Evolutionary conservation across 2,888 invertebrate species (phyloP).

Genomic region (Willowsia nigromaculata): DNA sequence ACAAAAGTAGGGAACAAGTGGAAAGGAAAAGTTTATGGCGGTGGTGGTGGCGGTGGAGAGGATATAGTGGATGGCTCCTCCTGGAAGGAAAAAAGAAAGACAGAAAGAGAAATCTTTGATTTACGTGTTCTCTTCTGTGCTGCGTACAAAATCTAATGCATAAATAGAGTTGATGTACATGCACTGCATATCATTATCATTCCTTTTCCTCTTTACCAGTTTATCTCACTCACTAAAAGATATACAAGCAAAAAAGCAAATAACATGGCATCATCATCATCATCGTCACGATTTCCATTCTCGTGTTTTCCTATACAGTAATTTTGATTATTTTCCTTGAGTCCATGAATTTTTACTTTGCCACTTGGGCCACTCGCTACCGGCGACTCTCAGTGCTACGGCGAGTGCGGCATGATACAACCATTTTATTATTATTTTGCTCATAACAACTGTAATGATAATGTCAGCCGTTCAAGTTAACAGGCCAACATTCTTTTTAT

Average conservation of each 20-base stretch:
- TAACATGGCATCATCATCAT: neutral
- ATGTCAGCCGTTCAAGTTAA: neutral
- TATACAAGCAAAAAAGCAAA: neutral
- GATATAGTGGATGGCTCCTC: conserved; percentile 12
- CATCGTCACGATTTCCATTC: neutral
- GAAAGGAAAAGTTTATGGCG: conserved; percentile 49
- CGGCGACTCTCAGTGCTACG: neutral
- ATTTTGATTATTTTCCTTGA: neutral
- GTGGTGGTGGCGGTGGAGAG: neutral
- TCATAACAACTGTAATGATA: neutral
- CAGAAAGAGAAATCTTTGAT: conserved; percentile 68
- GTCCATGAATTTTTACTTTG: neutral
- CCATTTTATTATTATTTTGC: neutral
- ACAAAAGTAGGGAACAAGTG: conserved; percentile 51
- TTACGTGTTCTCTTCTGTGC: conserved; percentile 62
- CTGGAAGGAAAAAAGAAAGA: conserved; percentile 47
- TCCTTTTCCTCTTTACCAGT: neutral
- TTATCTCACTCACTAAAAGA: neutral
- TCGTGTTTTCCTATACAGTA: neutral
- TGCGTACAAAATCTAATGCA: conserved; percentile 62
- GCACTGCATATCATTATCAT: conserved; percentile 57
- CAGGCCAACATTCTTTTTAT: neutral
- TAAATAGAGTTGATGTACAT: conserved; percentile 64
- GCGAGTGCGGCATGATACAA: no score
- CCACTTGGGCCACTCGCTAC: neutral